Evolutionary conservation across 2,888 invertebrate genomes (phyloP).

Genomic region (Coenonympha arcania): DNA sequence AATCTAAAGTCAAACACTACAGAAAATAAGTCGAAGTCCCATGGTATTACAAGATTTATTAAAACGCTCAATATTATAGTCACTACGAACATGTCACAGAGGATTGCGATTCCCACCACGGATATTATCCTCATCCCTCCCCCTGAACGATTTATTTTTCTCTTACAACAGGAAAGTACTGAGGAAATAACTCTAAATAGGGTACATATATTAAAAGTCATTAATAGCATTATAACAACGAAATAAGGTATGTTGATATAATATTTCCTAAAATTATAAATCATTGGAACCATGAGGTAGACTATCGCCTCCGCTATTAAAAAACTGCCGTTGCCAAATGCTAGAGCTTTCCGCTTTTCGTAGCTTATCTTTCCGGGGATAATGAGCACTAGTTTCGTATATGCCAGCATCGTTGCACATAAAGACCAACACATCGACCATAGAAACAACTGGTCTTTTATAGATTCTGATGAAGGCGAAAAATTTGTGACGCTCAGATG

Average conservation of each 20-base stretch:
- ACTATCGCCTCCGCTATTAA: constrained; percentile 8
- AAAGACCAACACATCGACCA: constrained; percentile 24
- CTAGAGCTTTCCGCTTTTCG: constrained; percentile 22
- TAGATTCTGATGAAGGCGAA: neutral
- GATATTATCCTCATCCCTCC: constrained; percentile 11
- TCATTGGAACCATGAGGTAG: constrained; percentile 7
- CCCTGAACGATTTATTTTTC: too few relatives aligned
- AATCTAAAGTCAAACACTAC: constrained; percentile 17
- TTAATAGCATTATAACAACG: too few relatives aligned
- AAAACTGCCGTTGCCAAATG: constrained; percentile 16
- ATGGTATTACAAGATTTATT: neutral
- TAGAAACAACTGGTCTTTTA: constrained; percentile 16
- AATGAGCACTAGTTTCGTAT: constrained; percentile 25
- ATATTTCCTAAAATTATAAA: neutral
- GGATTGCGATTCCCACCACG: constrained; percentile 20
- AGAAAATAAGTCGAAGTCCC: neutral
- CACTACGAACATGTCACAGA: constrained; percentile 24
- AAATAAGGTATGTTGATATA: neutral
- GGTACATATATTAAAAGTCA: too few relatives aligned
- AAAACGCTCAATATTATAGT: neutral
- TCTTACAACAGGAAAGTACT: too few relatives aligned
- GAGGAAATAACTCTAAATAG: too few relatives aligned
- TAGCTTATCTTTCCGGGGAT: constrained; percentile 24
- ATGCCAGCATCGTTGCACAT: constrained; percentile 26
- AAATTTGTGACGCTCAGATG: constrained; percentile 17